A percentile compares a stretch with the other conserved stretches of the same genome.
Evolutionary conservation across 2,113 vertebrate genomes (phyloP).

Genomic region (Gopherus flavomarginatus): DNA sequence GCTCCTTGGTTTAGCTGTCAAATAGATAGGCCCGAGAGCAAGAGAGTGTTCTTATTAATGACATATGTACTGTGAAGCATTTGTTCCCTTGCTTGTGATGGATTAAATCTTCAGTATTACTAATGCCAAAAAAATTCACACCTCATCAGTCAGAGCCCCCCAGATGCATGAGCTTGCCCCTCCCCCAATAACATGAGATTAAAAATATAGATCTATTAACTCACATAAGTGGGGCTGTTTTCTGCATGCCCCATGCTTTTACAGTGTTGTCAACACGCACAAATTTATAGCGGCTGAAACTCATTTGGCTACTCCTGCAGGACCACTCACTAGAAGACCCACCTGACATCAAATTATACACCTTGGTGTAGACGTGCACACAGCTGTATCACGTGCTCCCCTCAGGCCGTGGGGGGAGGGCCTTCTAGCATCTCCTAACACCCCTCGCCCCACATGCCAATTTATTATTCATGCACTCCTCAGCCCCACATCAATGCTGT

Average conservation of each 20-base stretch:
- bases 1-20: not conserved
- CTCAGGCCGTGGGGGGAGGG: not conserved
- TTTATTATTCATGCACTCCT: not conserved
- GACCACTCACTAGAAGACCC: too few species aligned
- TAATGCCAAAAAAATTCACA: not conserved
- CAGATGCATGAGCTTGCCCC: accelerated
- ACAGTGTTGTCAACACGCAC: too few species aligned
- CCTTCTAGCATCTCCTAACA: not conserved
- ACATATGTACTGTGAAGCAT: not conserved
- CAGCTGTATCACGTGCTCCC: not conserved
- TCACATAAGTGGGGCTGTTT: not conserved
- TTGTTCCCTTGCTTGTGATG: not conserved
- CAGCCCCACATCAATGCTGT: too few species aligned
- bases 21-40: not conserved
- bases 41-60: not conserved
- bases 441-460: not conserved
- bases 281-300: too few species aligned
- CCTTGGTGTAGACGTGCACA: not conserved
- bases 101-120: not conserved
- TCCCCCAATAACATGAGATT: not conserved
- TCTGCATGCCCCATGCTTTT: not conserved
- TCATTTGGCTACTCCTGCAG: too few species aligned
- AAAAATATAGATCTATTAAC: not conserved
- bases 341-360: not conserved
- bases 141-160: accelerated